Percentiles rank a stretch among this genome's conserved stretches.
Conservation (phyloP, 2,797 vertebrate genomes). For the Anguilla marmorata region DNA sequence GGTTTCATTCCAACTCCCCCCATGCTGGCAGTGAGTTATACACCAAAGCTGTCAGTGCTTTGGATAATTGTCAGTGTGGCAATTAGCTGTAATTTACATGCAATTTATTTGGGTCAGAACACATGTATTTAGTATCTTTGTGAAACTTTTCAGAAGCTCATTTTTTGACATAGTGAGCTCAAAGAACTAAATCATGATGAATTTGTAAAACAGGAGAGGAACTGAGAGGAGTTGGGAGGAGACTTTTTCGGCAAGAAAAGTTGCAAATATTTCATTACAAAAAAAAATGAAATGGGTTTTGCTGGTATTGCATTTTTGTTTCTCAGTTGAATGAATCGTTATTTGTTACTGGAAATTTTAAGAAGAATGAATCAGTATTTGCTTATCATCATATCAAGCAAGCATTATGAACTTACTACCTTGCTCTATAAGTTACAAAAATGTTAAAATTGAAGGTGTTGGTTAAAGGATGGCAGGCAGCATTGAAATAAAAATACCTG, state of each 20-base stretch:
- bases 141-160: neutral
- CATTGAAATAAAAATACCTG: too few relatives aligned
- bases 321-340: too few relatives aligned
- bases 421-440: too few relatives aligned
- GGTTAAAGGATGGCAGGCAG: too few relatives aligned
- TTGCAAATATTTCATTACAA: neutral
- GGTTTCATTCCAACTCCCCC: neutral
- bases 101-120: neutral
- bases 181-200: neutral
- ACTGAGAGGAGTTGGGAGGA: neutral
- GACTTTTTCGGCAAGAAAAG: neutral
- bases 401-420: too few relatives aligned
- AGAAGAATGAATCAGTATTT: too few relatives aligned
- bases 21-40: neutral
- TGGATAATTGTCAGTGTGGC: slow-evolving; percentile 6
- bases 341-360: too few relatives aligned
- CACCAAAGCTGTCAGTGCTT: slow-evolving; percentile 21
- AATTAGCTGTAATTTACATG: slow-evolving; percentile 2
- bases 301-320: neutral
- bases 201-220: neutral
- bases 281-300: neutral
- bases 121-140: neutral
- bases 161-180: neutral
- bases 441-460: too few relatives aligned
- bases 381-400: too few relatives aligned